These are phyloP conservation scores for Protonemura montana DNA, from an alignment of 2,888 invertebrate genomes.

Conservation along the genomic window DNA sequence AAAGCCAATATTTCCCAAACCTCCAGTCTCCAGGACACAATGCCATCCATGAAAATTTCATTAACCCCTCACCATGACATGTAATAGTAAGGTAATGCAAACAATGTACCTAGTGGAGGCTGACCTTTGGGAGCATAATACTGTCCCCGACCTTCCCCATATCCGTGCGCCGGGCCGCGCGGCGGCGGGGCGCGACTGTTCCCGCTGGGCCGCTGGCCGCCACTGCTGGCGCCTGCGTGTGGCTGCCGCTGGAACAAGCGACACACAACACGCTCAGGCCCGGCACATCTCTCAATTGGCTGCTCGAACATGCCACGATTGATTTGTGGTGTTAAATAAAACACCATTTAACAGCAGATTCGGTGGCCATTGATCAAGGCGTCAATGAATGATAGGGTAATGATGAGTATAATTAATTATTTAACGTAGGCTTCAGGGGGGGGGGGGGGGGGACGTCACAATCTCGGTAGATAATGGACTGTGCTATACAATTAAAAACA, in stretches of 20 bases:
- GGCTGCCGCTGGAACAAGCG: slow-evolving; percentile 58
- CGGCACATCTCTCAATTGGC: background rate
- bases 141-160: slow-evolving; percentile 75
- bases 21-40: slow-evolving; percentile 8
- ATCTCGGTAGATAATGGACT: too few relatives aligned
- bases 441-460: too few relatives aligned
- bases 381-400: too few relatives aligned
- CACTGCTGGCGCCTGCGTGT: slow-evolving; percentile 59
- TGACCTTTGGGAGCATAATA: slow-evolving; percentile 77
- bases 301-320: too few relatives aligned
- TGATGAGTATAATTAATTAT: too few relatives aligned
- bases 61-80: background rate
- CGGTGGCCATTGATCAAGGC: too few relatives aligned
- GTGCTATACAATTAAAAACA: too few relatives aligned
- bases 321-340: too few relatives aligned
- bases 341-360: too few relatives aligned
- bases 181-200: slow-evolving; percentile 53
- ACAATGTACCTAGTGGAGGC: slow-evolving; percentile 30
- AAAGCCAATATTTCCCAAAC: background rate
- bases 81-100: background rate
- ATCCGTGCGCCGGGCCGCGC: slow-evolving; percentile 70
- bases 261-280: too few relatives aligned
- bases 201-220: slow-evolving; percentile 55
- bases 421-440: too few relatives aligned
- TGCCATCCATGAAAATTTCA: too few relatives aligned